A percentile compares a stretch with the other conserved stretches of the same genome.
These are phyloP conservation scores for Goniozus legneri DNA, from an alignment of 1,140 invertebrate species.

Conservation along the genomic window DNA sequence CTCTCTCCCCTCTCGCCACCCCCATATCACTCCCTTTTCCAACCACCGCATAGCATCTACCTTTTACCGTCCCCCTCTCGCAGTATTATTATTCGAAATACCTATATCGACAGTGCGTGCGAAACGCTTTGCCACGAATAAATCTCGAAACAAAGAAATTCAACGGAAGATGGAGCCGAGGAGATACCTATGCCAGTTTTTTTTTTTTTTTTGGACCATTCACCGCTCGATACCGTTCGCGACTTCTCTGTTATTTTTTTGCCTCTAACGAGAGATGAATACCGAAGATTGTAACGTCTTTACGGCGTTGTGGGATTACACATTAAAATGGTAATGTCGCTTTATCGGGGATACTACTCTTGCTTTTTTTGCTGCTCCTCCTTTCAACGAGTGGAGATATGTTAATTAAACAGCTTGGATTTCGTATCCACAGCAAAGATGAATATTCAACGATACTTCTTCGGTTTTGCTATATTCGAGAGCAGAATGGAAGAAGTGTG, in stretches of 20 bases:
- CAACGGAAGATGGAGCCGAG: not conserved
- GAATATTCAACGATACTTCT: not conserved
- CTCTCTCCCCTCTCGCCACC: conserved; percentile 3
- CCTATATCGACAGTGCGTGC: not conserved
- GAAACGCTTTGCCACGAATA: not conserved
- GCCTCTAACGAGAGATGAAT: not conserved
- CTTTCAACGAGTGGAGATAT: too few species aligned
- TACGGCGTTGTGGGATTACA: not conserved
- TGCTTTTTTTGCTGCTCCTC: too few species aligned
- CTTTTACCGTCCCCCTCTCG: conserved; percentile 5
- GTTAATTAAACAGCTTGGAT: not conserved
- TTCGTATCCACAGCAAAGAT: not conserved
- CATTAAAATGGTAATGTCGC: not conserved
- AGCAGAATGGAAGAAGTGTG: too few species aligned
- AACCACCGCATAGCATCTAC: conserved; percentile 8
- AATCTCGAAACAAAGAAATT: too few species aligned
- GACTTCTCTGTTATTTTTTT: too few species aligned
- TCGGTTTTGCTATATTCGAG: too few species aligned
- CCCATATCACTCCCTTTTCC: conserved; percentile 8
- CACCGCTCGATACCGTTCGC: too few species aligned
- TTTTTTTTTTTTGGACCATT: too few species aligned
- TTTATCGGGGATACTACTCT: not conserved
- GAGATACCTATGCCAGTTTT: not conserved
- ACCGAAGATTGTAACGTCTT: not conserved
- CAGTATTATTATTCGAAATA: not conserved